Percentiles rank a stretch among this genome's conserved stretches.
Conservation (phyloP, 2,113 vertebrate genomes). For the Mastomys natalensis region DNA sequence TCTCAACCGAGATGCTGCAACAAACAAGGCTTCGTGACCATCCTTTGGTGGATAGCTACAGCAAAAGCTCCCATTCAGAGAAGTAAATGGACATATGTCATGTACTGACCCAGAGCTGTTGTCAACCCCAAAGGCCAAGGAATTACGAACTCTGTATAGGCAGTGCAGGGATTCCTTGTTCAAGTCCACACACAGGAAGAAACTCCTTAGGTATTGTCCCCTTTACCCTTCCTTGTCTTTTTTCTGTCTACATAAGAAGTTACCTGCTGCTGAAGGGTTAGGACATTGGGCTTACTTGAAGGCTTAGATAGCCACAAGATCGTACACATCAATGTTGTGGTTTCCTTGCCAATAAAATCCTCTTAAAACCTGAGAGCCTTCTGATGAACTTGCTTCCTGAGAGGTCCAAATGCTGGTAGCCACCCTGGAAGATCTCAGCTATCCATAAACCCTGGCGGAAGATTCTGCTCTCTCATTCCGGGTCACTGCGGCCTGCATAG, state of each 20-base stretch:
- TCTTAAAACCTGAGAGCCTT: conserved; percentile 48
- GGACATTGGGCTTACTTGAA: not conserved
- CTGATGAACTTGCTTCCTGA: conserved; percentile 50
- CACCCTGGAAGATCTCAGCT: conserved; percentile 40
- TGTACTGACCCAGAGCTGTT: not conserved
- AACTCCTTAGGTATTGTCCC: not conserved
- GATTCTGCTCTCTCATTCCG: conserved; percentile 54
- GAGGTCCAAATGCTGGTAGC: conserved; percentile 49
- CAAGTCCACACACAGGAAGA: not conserved
- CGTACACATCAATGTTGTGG: conserved; percentile 25
- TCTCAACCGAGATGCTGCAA: conserved; percentile 58
- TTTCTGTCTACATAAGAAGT: not conserved
- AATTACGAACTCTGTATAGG: not conserved
- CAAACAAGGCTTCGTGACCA: conserved; percentile 62
- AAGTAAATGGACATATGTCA: conserved; percentile 19
- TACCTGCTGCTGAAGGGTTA: conserved; percentile 16
- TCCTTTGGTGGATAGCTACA: conserved; percentile 66
- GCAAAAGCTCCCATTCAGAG: conserved; percentile 63
- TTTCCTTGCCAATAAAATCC: conserved; percentile 67
- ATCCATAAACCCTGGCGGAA: not conserved
- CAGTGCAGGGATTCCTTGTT: not conserved
- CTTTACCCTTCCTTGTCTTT: not conserved
- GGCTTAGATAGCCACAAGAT: not conserved
- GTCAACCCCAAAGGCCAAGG: not conserved
- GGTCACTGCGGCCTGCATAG: not conserved